Base-by-base conservation (phyloP, 2,797 vertebrate species). In the Antennarius maculatus region DNA sequence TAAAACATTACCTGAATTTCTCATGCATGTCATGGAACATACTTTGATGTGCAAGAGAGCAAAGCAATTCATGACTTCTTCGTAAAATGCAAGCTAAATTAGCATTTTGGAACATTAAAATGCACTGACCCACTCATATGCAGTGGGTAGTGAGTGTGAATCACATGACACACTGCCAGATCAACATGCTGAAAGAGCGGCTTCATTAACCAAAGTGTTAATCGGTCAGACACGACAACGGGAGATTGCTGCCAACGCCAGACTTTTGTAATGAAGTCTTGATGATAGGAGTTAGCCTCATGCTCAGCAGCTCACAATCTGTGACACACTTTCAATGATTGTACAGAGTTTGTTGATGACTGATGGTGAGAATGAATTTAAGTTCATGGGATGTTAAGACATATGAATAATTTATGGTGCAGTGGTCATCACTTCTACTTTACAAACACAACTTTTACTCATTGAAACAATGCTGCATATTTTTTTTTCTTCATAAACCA, bases 231-330 rank as follows among this genome's bases (percentile, higher is more conserved):
- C 29, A 15, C 51, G 78, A 80, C 48, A 60, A 37, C 60, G 56
- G 31, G 55, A 69, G 52, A 66, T 0, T 58, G 27, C 57, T 66
- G 66, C 58, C 66, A 69, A 31, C 48, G 7, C 64, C 42, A 51
- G 55, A 56, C 61, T 54, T 65, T 64, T 59, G 58, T 66, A 76
- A 88, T 85, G 70, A 82, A 69, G 62, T 67, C 51, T 56, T 28
- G 45, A 74, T 66, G 69, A 83, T 12, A 49, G 64, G 45, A 74
- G 53, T 37, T 67, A 71, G 66, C 60, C 37, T 31, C 18, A 3
- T 17, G 65, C 66, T 76, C 42, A 66, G 71, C 60, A 68, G 12
- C 68, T 59, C 56, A 80, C 63, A 61, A 60, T 69, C 54, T 47
- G 57, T n/a, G 56, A 46, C 56, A 61, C 62, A 51, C 55, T 62